Conservation (phyloP, 2,113 vertebrate genomes). For the Hippocampus zosterae region DNA sequence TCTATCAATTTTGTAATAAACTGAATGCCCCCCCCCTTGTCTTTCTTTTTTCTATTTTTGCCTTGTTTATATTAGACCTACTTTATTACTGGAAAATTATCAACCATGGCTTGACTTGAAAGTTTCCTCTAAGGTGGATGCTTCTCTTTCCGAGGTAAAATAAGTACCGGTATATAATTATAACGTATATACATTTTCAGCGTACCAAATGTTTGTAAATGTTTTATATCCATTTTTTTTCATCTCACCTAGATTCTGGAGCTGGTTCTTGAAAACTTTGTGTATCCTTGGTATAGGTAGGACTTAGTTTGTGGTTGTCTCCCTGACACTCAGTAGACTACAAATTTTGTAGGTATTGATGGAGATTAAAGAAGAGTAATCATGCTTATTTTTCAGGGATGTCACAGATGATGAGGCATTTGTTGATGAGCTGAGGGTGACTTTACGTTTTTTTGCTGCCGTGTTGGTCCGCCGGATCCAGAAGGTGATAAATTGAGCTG, state of each 20-base stretch:
- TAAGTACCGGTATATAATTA: not conserved
- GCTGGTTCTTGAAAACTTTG: constrained; percentile 93
- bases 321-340: not conserved
- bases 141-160: constrained; percentile 90
- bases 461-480: constrained; percentile 89
- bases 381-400: constrained; percentile 71
- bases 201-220: too few species aligned
- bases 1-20: not conserved
- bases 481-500: constrained; percentile 73
- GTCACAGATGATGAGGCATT: constrained; percentile 94
- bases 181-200: not conserved
- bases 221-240: not conserved
- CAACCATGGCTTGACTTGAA: constrained; percentile 93
- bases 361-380: not conserved
- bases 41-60: not conserved
- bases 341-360: not conserved
- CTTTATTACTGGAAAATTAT: constrained; percentile 91
- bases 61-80: constrained; percentile 73
- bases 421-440: constrained; percentile 88
- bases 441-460: constrained; percentile 87
- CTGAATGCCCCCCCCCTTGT: not conserved
- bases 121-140: constrained; percentile 90
- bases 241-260: constrained; percentile 82
- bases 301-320: constrained; percentile 20
- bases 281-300: constrained; percentile 98